Percentiles rank a stretch among this genome's conserved stretches.
Evolutionary conservation across 2,888 invertebrate species (phyloP).

Genomic region (Aporophyla lueneburgensis): DNA sequence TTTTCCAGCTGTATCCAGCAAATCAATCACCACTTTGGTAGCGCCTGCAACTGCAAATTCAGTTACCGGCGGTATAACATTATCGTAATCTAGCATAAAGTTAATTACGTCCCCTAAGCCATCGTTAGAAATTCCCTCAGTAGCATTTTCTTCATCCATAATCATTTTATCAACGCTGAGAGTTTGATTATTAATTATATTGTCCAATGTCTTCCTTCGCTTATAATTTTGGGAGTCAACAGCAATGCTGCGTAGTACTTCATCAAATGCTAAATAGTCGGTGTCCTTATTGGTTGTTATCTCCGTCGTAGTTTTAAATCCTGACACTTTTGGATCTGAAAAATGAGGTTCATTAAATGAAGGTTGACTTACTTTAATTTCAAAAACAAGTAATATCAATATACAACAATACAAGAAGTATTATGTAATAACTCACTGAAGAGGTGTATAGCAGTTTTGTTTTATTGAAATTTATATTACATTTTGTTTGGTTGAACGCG

Average conservation of each 20-base stretch:
- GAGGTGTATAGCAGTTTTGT: no score
- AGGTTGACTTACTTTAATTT: background rate
- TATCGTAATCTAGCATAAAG: conserved; percentile 25
- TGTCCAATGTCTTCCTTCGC: conserved; percentile 62
- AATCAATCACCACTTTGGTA: conserved; percentile 68
- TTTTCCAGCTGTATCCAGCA: conserved; percentile 62
- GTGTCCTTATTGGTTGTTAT: conserved; percentile 48
- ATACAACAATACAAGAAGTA: no score
- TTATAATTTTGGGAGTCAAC: conserved; percentile 64
- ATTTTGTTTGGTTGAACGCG: no score
- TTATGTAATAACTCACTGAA: no score
- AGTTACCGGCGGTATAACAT: conserved; percentile 39
- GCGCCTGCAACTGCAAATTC: conserved; percentile 27
- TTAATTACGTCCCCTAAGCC: conserved; percentile 39
- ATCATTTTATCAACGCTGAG: conserved; percentile 59
- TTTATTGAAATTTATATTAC: no score
- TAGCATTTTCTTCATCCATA: conserved; percentile 55
- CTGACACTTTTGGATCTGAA: conserved; percentile 6
- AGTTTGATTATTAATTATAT: conserved; percentile 46
- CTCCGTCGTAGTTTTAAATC: conserved; percentile 2
- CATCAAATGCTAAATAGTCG: conserved; percentile 75
- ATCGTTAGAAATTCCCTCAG: conserved; percentile 20
- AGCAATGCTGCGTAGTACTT: conserved; percentile 74
- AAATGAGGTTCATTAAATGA: background rate
- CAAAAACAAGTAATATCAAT: background rate